Percentiles rank a stretch among this genome's conserved stretches.
These are phyloP conservation scores for Oreochromis aureus DNA, from an alignment of 2,113 vertebrate genomes.

Conservation along the genomic window DNA sequence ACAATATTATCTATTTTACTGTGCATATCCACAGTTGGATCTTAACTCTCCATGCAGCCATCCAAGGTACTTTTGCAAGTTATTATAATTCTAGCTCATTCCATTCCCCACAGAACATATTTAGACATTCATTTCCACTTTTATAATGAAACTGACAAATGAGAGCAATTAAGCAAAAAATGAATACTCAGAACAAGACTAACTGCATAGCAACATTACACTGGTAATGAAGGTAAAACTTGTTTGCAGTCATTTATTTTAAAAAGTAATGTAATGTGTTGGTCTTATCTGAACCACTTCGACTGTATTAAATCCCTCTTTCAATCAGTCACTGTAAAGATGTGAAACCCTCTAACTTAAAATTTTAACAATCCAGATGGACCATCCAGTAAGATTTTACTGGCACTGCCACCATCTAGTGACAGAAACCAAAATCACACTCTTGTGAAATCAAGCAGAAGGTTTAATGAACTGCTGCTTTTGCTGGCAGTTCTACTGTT, in stretches of 20 bases:
- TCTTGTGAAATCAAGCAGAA: background rate
- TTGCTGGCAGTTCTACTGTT: background rate
- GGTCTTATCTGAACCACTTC: background rate
- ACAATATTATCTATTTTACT: background rate
- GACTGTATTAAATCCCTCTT: background rate
- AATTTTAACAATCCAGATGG: background rate
- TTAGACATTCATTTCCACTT: background rate
- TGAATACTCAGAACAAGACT: background rate
- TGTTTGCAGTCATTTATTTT: background rate
- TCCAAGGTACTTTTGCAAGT: background rate
- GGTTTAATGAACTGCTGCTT: background rate
- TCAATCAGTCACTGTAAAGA: background rate
- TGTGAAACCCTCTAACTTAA: background rate
- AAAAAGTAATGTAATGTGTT: background rate
- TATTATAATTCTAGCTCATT: background rate
- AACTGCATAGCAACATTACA: background rate
- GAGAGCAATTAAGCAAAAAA: background rate
- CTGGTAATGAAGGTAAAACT: background rate
- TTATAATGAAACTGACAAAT: background rate
- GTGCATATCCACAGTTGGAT: background rate
- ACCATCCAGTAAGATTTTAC: background rate
- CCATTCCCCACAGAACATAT: background rate
- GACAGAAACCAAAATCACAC: background rate
- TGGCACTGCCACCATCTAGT: background rate
- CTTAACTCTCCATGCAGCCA: background rate